Evolutionary conservation across 2,888 invertebrate species (phyloP), one percentile per base, ranked within the genome.

Genomic region (Opisthograptis luteolata): DNA sequence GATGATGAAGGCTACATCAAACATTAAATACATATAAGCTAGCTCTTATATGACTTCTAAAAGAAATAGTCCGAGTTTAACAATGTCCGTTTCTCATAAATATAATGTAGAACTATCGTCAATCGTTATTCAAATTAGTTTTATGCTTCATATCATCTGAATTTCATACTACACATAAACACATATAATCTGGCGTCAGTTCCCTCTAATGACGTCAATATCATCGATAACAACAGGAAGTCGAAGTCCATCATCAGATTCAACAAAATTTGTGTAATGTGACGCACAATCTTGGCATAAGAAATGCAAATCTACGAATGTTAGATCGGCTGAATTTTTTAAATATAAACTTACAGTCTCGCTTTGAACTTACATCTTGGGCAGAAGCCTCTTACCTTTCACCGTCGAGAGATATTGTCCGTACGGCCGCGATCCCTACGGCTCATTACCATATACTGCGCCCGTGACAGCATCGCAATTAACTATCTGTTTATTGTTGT

Each of bases 401-500:
- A 89, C 90, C 89, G 84, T 83, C 76, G 75, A 84, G 87, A 89
- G 87, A 88, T 89, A 87, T 87, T 87, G 89, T 87, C 87, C 87
- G 81, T 81, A 79, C 81, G 77, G 75, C 79, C 85, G 82, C 87
- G 88, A 87, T 86, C 86, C 86, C 81, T 76, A 79, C 80, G 81
- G 78, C 89, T 89, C 89, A 90, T 90, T 90, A 90, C 89, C 89
- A 90, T 90, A 89, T 85, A 88, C 87, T 87, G 85, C 76, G 84
- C 81, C 87, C 79, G 86, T 89, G 90, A 89, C 89, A 88, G 88
- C 87, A 79, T 78, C 77, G 90, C 89, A 90, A 90, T 89, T 90
- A 90, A 90, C 87, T 87, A 88, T 88, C 86, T 84, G 90, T 85
- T 87, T 89, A 89, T 90, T 89, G 88, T 89, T 87, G 87, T 82